Conservation (phyloP, 2,888 invertebrate species). For the Clitarchus hookeri region DNA sequence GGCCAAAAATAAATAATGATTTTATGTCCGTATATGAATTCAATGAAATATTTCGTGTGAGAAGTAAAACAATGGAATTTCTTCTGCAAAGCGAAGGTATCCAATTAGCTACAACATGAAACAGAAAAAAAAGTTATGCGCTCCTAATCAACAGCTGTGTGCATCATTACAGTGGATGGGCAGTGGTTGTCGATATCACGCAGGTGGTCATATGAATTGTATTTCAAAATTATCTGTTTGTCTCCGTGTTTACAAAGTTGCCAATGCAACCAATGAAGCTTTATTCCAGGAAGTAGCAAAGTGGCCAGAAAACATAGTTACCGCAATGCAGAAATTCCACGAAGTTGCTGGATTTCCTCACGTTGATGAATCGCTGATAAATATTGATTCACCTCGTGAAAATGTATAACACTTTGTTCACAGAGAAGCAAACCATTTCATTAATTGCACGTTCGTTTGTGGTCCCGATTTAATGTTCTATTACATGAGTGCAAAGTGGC, state of each 20-base stretch:
- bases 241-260: neutral
- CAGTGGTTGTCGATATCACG: neutral
- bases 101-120: neutral
- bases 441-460: neutral
- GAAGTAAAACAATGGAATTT: neutral
- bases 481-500: neutral
- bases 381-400: constrained; percentile 1
- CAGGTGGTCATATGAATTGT: neutral
- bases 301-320: neutral
- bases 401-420: neutral
- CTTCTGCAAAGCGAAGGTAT: neutral
- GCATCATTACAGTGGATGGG: neutral
- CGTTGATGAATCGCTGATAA: neutral
- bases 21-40: neutral
- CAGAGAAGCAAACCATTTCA: neutral
- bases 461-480: neutral
- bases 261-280: neutral
- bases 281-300: neutral
- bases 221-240: neutral
- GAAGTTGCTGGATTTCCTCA: neutral
- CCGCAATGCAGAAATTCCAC: neutral
- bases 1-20: neutral
- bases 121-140: neutral
- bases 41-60: neutral
- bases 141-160: neutral